Evolutionary conservation across 2,113 vertebrate genomes (phyloP), one percentile per base, ranked within the genome.

Genomic region (Anoura caudifer): DNA sequence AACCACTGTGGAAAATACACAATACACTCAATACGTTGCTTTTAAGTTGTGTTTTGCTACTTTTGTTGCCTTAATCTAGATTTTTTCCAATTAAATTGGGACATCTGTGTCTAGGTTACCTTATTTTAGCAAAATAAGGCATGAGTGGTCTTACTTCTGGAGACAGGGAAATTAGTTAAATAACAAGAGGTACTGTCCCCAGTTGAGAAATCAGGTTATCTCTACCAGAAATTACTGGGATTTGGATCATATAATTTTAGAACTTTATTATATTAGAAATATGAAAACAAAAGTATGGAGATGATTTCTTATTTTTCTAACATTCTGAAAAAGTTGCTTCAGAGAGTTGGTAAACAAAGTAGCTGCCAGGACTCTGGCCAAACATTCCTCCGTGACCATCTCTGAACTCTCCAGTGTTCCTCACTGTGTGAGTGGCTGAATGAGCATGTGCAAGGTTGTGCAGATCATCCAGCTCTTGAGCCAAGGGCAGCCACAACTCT

Each of bases 271-370:
- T 22, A 13, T 61, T 41, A 92, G 17, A 96, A 80, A 70, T 47
- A 17, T 14, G 3, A 17, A n/a, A 28, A 41, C 20, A 50, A 89
- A 41, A 52, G 1, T 26, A 0, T 13, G 24, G 12, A 8, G 16
- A 12, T 38, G 4, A 84, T 67, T 90, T 88, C 12, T n/a, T 45
- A 4, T 41, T 72, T 95, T 79, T 56, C 90, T 70, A 72, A 11
- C 36, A 84, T 65, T 84, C 59, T 95, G 75, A 63, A n/a, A 95
- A 95, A 94, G 69, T 76, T 36, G 41, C 20, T 88, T 81, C 86
- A 91, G 63, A 93, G 28, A 83, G 67, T 73, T 73, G 15, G 38
- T 54, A 24, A 93, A n/a, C 61, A 52, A 75, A 56, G 14, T 76
- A 81, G 7, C 41, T 84, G 7, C 54, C 41, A 52, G 56, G 56